Percentiles rank a stretch among this genome's conserved stretches.
Conservation (phyloP, 2,113 vertebrate species). For the Arvicanthis niloticus region DNA sequence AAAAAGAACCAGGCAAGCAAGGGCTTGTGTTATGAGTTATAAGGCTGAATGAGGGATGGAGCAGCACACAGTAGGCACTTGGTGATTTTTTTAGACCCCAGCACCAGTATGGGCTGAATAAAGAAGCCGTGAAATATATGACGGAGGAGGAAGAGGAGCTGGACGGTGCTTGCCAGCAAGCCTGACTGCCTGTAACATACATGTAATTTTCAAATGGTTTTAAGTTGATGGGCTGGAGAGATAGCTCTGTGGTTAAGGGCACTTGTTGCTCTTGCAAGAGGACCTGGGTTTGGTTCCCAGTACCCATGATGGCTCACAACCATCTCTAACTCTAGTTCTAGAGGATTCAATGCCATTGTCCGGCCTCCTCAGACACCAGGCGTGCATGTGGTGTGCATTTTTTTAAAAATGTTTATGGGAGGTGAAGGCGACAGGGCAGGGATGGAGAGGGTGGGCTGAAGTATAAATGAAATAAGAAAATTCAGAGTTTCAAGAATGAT, state of each 20-base stretch:
- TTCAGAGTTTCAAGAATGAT: background rate
- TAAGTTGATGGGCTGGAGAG: background rate
- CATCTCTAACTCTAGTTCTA: background rate
- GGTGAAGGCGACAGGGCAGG: background rate
- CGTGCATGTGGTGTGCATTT: background rate
- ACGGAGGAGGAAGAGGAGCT: background rate
- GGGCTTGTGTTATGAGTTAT: background rate
- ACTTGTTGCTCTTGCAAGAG: background rate
- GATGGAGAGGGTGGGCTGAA: background rate
- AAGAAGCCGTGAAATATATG: background rate
- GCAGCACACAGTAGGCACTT: background rate
- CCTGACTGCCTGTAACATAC: background rate
- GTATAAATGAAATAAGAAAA: background rate
- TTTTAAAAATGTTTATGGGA: background rate
- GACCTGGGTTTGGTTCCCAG: background rate
- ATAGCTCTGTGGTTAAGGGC: background rate
- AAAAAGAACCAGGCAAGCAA: background rate
- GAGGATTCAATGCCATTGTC: background rate
- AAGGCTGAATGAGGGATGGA: background rate
- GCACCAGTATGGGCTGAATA: background rate
- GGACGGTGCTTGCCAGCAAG: background rate
- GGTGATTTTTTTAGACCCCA: background rate
- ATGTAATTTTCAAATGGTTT: background rate
- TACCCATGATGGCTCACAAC: background rate
- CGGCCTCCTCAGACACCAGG: background rate